Base-by-base conservation (phyloP, 2,888 invertebrate species). In the Andrena dorsata region DNA sequence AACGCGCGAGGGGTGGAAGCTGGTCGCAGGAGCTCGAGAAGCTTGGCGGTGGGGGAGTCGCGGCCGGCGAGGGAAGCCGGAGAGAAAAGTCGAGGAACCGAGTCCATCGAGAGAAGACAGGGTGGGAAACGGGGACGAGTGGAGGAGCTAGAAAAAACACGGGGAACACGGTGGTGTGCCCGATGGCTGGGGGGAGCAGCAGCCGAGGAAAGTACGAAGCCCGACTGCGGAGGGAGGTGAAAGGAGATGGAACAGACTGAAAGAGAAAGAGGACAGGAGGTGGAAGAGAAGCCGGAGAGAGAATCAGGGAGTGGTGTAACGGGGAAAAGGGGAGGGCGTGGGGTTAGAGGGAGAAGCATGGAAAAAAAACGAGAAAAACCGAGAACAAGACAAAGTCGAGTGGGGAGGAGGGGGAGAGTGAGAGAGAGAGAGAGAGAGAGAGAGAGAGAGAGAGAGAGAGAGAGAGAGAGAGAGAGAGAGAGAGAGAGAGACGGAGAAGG, bases 371-470 rank as follows among this genome's bases (percentile, higher is more conserved):
- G n/a, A 8, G 47, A 64, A 20, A 74, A 26, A 49, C 30, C 23
- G 77, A 30, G 58, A 28, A 61, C 32, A 70, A 73, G 81, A 64
- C 76, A 75, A 73, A 69, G 66, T 68, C 47, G 76, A 73, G 63
- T 13, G 41, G 35, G 61, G 74, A 20, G 61, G 53, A 70, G 68
- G 47, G 69, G 58, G 64, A 61, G 74, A 73, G 83, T 68, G 76
- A 72, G 75, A 81, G 73, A 74, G 81, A 86, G 76, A 68, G 74
- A 77, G 85, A 84, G 84, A n/a, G n/a, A n/a, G n/a, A n/a, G n/a
- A n/a, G n/a, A n/a, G n/a, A n/a, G n/a, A n/a, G n/a, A n/a, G 76
- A 72, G 75, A 81, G 76, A 72, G 75, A 81, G 73, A 74, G 82
- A 86, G 75, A 66, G 73, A 28, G 76, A 72, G 75, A 81, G 73